Percentiles rank a stretch among this genome's conserved stretches.
Evolutionary conservation across 2,113 vertebrate species (phyloP).

Genomic region (Oncorhynchus kisutch): DNA sequence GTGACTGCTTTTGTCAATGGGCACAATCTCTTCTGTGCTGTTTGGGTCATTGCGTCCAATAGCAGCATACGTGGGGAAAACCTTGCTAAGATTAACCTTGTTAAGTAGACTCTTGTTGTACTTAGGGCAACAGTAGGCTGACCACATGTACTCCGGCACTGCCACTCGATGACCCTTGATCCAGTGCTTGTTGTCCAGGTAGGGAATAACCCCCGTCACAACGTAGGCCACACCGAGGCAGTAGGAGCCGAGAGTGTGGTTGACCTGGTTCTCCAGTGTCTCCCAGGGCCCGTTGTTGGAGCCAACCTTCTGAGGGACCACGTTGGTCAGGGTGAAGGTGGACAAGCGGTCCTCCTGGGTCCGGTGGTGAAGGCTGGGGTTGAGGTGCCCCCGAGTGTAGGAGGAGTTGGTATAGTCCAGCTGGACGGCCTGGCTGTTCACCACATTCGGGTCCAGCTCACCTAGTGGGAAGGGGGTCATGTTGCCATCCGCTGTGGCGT

Average conservation of each 20-base stretch:
- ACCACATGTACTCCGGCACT: conserved; percentile 71
- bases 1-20: conserved; percentile 22
- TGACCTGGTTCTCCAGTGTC: conserved; percentile 60
- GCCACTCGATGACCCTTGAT: conserved; percentile 62
- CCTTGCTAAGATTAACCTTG: conserved; percentile 12
- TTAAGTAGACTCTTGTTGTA: conserved; percentile 56
- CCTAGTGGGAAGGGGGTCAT: conserved; percentile 60
- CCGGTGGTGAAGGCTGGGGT: conserved; percentile 73
- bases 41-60: conserved; percentile 68
- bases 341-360: conserved; percentile 35
- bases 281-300: conserved; percentile 76
- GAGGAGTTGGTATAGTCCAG: conserved; percentile 67
- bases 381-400: conserved; percentile 75
- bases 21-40: conserved; percentile 70
- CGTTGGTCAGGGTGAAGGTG: conserved; percentile 83
- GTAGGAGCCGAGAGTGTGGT: conserved; percentile 37
- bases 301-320: conserved; percentile 70
- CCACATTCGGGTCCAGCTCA: conserved; percentile 60
- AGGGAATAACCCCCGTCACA: conserved; percentile 68
- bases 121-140: conserved; percentile 66
- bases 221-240: conserved; percentile 59
- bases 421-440: conserved; percentile 66
- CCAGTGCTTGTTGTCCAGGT: conserved; percentile 52
- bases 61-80: conserved; percentile 62
- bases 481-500: conserved; percentile 56